A percentile compares a stretch with the other conserved stretches of the same genome.
These are phyloP conservation scores for Hypocryptadius cinnamomeus DNA, from an alignment of 2,113 vertebrate species.

Conservation along the genomic window DNA sequence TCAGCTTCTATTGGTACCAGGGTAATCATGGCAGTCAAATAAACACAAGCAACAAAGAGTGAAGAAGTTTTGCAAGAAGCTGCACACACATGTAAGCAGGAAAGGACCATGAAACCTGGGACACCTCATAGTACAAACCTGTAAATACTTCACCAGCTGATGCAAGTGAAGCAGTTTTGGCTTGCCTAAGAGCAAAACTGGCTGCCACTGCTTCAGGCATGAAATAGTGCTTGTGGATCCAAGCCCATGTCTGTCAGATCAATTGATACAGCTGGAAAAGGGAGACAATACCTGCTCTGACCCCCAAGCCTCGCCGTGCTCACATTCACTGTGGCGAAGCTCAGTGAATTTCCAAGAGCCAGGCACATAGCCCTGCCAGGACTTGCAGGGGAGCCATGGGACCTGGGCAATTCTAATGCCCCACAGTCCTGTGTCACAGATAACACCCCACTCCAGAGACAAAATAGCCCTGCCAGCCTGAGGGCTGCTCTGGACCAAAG, in stretches of 20 bases:
- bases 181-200: neutral
- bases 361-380: fast-evolving
- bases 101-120: neutral
- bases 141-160: neutral
- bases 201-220: neutral
- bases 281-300: neutral
- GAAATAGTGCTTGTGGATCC: neutral
- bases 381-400: neutral
- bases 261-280: neutral
- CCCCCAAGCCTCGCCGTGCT: neutral
- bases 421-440: neutral
- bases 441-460: neutral
- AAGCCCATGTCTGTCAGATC: neutral
- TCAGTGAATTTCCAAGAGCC: neutral
- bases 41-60: neutral
- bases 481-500: neutral
- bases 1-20: neutral
- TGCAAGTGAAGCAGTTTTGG: neutral
- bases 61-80: neutral
- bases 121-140: neutral
- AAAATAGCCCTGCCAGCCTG: neutral
- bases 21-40: neutral
- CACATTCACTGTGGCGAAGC: neutral
- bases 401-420: neutral
- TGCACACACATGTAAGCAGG: neutral